Percentiles rank a stretch among this genome's conserved stretches.
Conservation (phyloP, 2,797 vertebrate genomes). For the Triplophysa yarkandensis region DNA sequence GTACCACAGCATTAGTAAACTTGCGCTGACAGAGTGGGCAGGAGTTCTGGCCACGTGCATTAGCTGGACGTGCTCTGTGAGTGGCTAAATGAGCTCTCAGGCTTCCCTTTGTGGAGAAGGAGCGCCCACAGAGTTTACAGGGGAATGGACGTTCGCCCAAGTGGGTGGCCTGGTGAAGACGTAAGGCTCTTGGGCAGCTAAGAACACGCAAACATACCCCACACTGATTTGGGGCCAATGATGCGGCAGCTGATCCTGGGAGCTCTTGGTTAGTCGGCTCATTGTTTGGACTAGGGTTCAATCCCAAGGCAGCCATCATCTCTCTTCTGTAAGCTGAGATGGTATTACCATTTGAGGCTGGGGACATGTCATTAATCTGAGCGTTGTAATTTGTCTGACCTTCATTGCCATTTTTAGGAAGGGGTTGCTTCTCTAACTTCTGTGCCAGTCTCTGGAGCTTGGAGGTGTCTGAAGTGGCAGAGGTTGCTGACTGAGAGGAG, state of each 20-base stretch:
- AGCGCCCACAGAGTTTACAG: slow-evolving; percentile 89
- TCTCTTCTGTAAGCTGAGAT: slow-evolving; percentile 73
- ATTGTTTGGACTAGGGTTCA: slow-evolving; percentile 70
- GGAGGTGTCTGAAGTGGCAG: slow-evolving; percentile 84
- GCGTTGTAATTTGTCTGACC: slow-evolving; percentile 61
- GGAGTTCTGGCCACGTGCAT: slow-evolving; percentile 84
- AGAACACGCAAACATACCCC: slow-evolving; percentile 88
- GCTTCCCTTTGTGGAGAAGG: slow-evolving; percentile 91
- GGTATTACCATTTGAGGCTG: slow-evolving; percentile 65
- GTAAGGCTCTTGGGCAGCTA: slow-evolving; percentile 88
- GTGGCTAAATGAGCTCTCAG: slow-evolving; percentile 88
- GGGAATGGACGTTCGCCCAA: slow-evolving; percentile 90
- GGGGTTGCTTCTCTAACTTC: slow-evolving; percentile 86
- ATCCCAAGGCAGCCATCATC: slow-evolving; percentile 79
- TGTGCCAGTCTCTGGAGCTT: slow-evolving; percentile 90
- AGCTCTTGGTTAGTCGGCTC: slow-evolving; percentile 61
- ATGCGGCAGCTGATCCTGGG: slow-evolving; percentile 59
- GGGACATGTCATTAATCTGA: slow-evolving; percentile 68
- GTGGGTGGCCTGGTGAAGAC: slow-evolving; percentile 89
- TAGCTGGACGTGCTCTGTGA: slow-evolving; percentile 85
- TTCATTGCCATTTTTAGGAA: slow-evolving; percentile 61
- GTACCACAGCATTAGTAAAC: slow-evolving; percentile 90
- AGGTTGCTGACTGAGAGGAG: slow-evolving; percentile 70
- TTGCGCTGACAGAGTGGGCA: slow-evolving; percentile 91
- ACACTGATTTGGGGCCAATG: slow-evolving; percentile 84